Evolutionary conservation across 2,888 invertebrate species (phyloP).

Genomic region (Drosophila longiperda): DNA sequence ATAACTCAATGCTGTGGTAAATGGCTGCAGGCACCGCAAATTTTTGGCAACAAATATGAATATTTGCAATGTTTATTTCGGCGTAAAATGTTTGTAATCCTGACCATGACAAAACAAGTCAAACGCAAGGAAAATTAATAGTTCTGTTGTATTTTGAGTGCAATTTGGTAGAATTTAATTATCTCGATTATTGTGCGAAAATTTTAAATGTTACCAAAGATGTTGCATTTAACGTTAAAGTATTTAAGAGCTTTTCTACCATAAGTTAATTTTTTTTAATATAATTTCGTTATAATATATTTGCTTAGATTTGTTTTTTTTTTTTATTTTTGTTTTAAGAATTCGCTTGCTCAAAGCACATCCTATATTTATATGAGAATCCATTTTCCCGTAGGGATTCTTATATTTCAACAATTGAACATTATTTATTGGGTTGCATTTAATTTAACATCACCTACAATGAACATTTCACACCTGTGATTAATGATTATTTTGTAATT

Average conservation of each 20-base stretch:
- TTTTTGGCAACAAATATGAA: constrained; percentile 46
- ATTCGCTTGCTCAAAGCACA: neutral
- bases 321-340: neutral
- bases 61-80: constrained; percentile 50
- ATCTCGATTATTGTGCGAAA: constrained; percentile 11
- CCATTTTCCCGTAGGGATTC: neutral
- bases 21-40: constrained; percentile 31
- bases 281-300: neutral
- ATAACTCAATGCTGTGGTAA: constrained; percentile 1
- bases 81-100: constrained; percentile 30
- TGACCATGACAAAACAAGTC: constrained; percentile 8
- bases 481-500: neutral
- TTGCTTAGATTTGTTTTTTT: neutral
- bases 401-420: neutral
- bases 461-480: neutral
- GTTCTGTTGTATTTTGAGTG: constrained; percentile 11
- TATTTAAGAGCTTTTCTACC: too few relatives aligned
- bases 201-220: constrained; percentile 15
- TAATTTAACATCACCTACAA: neutral
- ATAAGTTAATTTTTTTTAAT: neutral
- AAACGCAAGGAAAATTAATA: constrained; percentile 15
- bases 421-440: neutral
- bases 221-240: constrained; percentile 1
- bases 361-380: neutral
- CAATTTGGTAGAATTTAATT: constrained; percentile 30